phyloP scores from a whole-genome alignment of 2,113 vertebrate species.

The Nymphicus hollandicus region DNA sequence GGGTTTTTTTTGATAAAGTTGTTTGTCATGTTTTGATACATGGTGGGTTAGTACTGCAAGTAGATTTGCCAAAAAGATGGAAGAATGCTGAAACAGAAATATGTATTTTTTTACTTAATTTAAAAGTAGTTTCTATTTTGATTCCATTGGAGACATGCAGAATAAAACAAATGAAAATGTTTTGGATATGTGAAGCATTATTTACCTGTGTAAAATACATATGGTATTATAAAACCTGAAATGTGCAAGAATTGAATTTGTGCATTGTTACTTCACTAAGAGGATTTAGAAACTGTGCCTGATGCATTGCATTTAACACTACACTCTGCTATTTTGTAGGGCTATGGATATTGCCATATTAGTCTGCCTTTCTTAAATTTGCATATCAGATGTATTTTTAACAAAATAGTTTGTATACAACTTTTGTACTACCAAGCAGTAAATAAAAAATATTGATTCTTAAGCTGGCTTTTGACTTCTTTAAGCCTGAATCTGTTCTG shows the following conservation, averaged over 20 bases:
- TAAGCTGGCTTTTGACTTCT: neutral
- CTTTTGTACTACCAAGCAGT: constrained; percentile 77
- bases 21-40: constrained; percentile 9
- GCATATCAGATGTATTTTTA: constrained; percentile 73
- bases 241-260: constrained; percentile 1
- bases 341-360: neutral
- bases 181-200: constrained; percentile 15
- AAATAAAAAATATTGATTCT: constrained; percentile 61
- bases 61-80: constrained; percentile 1
- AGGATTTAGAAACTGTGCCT: neutral
- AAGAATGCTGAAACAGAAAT: constrained; percentile 44
- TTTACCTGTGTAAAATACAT: constrained; percentile 23
- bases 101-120: constrained; percentile 60
- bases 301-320: constrained; percentile 50
- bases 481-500: neutral
- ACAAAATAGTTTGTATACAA: constrained; percentile 70
- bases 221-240: neutral
- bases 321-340: neutral
- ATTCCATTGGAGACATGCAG: constrained; percentile 13
- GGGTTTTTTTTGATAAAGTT: neutral
- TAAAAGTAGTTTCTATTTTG: constrained; percentile 44
- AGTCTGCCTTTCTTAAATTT: constrained; percentile 48
- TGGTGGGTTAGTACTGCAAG: neutral
- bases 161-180: neutral
- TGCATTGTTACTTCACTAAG: neutral